Evolutionary conservation across 1,140 invertebrate genomes (phyloP), one percentile per base, ranked within the genome.

Genomic region (Lordiphosa stackelbergi): DNA sequence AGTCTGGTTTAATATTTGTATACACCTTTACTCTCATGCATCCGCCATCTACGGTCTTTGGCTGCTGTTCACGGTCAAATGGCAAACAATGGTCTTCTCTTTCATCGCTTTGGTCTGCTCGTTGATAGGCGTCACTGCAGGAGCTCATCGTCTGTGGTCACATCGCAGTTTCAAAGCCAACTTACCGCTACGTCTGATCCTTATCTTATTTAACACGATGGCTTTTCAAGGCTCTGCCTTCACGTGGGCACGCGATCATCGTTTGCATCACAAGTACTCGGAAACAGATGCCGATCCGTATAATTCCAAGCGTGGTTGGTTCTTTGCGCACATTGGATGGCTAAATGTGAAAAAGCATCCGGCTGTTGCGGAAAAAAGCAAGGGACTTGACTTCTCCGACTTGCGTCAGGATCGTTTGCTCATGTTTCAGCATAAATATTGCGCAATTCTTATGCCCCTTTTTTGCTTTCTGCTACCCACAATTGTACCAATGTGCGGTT

Each of bases 91-190:
- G 9, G 5, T 41, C 37, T 53, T 53, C 12, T 22, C 35, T 28
- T 28, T 5, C 24, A 28, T 28, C 24, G 9, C 22, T 12, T 28
- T 24, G 37, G 37, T 38, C 13, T 41, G 12, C 11, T 91, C 0
- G 24, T 19, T 28, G 24, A 4, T 49, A 9, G 92, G 92, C 24
- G 88, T 95, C 31, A 95, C 94, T 7, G 93, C 92, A 4, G 95
- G 95, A n/a, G 91, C 92, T n/a, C 95, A n/a, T n/a, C n/a, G n/a
- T n/a, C n/a, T n/a, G n/a, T n/a, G n/a, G n/a, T n/a, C n/a, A n/a
- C n/a, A n/a, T 81, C 90, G 90, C 61, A 90, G 93, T 35, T 96
- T 95, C 87, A 94, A 94, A 61, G 95, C 95, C 2, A 92, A 90
- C 69, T 86, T 90, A 42, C 93, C 92, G 1, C 85, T 95, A n/a